A percentile compares a stretch with the other conserved stretches of the same genome.
These are phyloP conservation scores for Tetraodon nigroviridis DNA, from an alignment of 2,113 vertebrate species.

Conservation along the genomic window DNA sequence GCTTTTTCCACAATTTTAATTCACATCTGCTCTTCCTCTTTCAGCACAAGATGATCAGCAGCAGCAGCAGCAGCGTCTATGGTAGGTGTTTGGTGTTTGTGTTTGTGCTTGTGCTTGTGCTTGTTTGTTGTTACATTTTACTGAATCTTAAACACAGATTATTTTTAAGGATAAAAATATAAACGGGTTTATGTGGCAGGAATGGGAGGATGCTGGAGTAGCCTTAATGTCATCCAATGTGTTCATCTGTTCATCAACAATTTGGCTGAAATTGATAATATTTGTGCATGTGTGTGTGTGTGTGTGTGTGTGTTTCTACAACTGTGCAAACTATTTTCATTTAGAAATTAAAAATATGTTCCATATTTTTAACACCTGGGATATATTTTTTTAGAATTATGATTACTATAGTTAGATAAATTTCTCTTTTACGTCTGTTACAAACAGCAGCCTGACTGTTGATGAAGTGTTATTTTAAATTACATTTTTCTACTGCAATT, in stretches of 20 bases:
- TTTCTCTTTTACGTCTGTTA: no score
- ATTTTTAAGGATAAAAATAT: not conserved
- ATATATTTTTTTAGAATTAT: no score
- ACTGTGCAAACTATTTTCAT: not conserved
- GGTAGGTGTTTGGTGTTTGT: slow-evolving; percentile 85
- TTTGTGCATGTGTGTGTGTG: slow-evolving; percentile 1
- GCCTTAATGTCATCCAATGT: not conserved
- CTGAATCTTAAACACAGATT: slow-evolving; percentile 36
- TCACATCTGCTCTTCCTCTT: slow-evolving; percentile 1
- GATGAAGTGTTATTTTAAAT: no score
- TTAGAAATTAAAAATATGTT: not conserved
- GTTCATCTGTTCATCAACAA: not conserved
- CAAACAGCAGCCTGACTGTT: no score
- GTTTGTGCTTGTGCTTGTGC: slow-evolving; percentile 35
- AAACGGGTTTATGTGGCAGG: not conserved
- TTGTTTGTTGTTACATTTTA: slow-evolving; percentile 75
- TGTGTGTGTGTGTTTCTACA: not conserved
- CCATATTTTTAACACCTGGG: not conserved
- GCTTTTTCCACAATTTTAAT: not conserved
- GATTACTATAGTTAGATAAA: no score
- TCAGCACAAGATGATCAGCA: slow-evolving; percentile 98
- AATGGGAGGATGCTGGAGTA: not conserved
- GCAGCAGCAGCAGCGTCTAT: slow-evolving; percentile 99
- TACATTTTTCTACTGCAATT: not conserved
- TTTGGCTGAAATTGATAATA: not conserved